These are phyloP conservation scores for Diphyllodes magnificus DNA, from an alignment of 2,113 vertebrate species.

Conservation along the genomic window DNA sequence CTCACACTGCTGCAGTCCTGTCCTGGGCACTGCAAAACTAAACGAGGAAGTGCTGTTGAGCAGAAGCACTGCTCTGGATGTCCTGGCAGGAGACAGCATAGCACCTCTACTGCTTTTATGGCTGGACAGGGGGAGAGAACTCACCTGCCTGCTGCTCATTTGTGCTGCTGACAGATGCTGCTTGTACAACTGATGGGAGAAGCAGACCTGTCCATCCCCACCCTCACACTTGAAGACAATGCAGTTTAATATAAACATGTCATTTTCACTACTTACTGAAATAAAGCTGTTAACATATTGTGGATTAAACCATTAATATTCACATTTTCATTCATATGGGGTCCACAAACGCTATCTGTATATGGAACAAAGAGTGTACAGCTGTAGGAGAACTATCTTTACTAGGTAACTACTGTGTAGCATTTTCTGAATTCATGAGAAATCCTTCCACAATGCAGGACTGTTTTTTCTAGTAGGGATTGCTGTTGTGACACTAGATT, in stretches of 20 bases:
- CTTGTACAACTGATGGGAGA: not conserved
- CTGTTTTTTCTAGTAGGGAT: not conserved
- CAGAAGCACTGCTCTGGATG: not conserved
- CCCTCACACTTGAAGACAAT: accelerated
- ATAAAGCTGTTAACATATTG: not conserved
- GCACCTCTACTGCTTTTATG: not conserved
- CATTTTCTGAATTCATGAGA: not conserved
- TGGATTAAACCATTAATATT: not conserved
- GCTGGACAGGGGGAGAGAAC: not conserved
- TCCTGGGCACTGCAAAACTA: not conserved
- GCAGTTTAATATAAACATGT: not conserved
- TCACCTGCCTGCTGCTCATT: not conserved
- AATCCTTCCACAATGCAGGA: not conserved
- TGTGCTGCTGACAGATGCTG: not conserved
- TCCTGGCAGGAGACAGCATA: not conserved
- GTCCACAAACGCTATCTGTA: not conserved
- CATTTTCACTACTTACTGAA: not conserved
- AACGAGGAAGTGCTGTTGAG: not conserved
- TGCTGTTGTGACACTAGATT: not conserved
- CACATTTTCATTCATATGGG: not conserved
- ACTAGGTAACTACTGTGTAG: not conserved
- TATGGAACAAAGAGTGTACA: not conserved
- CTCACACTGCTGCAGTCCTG: not conserved
- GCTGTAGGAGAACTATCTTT: not conserved
- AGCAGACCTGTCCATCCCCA: not conserved